A percentile compares a stretch with the other conserved stretches of the same genome.
Conservation (phyloP, 35 echinoderm and acorn worm genomes). For the Apostichopus parvimensis region DNA sequence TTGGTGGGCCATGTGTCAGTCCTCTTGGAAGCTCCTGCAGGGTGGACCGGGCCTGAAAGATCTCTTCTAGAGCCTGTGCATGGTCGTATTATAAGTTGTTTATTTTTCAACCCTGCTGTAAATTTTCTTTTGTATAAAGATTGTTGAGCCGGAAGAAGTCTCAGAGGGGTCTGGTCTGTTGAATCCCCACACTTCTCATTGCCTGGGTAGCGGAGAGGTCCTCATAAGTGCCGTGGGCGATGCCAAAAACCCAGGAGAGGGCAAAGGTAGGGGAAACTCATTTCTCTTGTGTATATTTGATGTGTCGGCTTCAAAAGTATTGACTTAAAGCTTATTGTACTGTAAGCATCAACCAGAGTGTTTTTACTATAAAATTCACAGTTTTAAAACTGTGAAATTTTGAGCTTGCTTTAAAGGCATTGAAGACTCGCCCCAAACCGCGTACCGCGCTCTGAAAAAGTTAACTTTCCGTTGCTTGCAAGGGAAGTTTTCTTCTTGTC, state of each 20-base stretch:
- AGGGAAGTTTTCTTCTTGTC: no score
- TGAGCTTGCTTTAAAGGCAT: no score
- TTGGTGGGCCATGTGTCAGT: no score
- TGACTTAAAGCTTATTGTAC: neutral
- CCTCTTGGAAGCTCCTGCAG: no score
- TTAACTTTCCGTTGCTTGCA: no score
- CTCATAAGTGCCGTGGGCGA: slow-evolving; percentile 95
- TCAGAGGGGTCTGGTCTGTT: slow-evolving; percentile 56
- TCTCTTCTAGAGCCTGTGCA: no score
- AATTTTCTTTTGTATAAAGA: neutral
- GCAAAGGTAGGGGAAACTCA: slow-evolving; percentile 62
- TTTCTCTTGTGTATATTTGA: neutral
- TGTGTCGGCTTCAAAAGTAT: neutral
- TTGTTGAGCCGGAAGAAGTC: slow-evolving; percentile 84
- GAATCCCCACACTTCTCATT: slow-evolving; percentile 89
- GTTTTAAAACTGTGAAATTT: no score
- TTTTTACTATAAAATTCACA: neutral
- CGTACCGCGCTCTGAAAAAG: no score
- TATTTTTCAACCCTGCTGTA: no score
- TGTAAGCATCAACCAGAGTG: neutral
- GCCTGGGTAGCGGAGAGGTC: slow-evolving; percentile 86
- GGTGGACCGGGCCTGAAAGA: no score
- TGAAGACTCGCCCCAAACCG: no score
- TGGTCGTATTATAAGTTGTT: no score
- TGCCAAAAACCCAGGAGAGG: slow-evolving; percentile 77